Base-by-base conservation (phyloP, 2,113 vertebrate species). In the Brevimyrus niger region DNA sequence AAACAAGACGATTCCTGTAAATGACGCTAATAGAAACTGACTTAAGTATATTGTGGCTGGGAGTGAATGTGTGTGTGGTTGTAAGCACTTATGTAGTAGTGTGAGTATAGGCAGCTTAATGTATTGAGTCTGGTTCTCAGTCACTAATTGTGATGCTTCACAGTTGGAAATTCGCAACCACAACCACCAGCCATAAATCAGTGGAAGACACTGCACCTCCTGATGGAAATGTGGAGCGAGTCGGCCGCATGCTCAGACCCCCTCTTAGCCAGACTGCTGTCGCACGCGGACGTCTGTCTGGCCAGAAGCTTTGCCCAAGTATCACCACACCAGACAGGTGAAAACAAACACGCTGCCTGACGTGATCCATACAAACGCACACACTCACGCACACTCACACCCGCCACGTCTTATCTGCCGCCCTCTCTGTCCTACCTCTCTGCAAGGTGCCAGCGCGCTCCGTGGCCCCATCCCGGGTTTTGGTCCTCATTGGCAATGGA, bases 401-500 rank as follows among this genome's bases (percentile, higher is more conserved):
- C 42, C 69, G 31, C n/a, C 58, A 10, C 8, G 9, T 3, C 58
- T 10, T 61, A 61, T 61, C 61, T 31, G n/a, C 31, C 10, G 10
- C 4, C 10, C 82, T 10, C 35, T 84, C 42, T 46, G 17, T 47
- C 92, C 94, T 94, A 96, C 95, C 95, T 93, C 88, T 90, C 91
- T 93, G 92, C 17, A 90, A 89, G 87, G 31, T 61, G n/a, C 93
- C 92, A 50, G 13, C 55, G 0, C 89, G 90, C 53, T 92, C 92
- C 84, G 92, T 55, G 73, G 73, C 35, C 5, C 87, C 47, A 90
- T 50, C 61, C 69, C 46, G 90, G 88, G 90, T 89, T 83, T 94
- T 94, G 80, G 93, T 94, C 94, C 94, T 90, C 96, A 96, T 96
- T 51, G 87, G 92, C 93, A 88, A 90, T 44, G 2, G 83, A 73